Conservation (phyloP, 2,113 vertebrate species). For the Haemorhous mexicanus region DNA sequence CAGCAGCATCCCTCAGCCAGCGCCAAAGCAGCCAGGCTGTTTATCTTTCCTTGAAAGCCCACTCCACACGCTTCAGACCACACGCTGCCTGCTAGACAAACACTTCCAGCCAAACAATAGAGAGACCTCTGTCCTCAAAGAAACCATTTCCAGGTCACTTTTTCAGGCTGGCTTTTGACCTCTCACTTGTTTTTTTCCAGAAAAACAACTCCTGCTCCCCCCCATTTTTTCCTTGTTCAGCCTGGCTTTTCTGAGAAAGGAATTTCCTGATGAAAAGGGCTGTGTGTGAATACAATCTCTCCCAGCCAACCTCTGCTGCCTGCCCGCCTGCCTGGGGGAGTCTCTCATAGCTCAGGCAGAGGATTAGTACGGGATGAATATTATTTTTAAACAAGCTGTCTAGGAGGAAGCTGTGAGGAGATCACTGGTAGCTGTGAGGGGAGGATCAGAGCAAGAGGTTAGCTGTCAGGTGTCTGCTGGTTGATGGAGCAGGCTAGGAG, state of each 20-base stretch:
- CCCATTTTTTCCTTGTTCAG: conserved; percentile 22
- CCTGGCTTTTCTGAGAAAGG: conserved; percentile 68
- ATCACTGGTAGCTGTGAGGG: conserved; percentile 20
- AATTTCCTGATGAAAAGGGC: conserved; percentile 71
- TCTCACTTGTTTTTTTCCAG: conserved; percentile 68
- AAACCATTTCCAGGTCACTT: conserved; percentile 67
- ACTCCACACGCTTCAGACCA: conserved; percentile 47
- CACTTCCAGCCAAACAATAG: conserved; percentile 62
- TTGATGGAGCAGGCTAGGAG: not conserved
- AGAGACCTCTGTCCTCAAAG: conserved; percentile 65
- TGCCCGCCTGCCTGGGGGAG: conserved; percentile 37
- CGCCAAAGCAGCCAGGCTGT: not conserved
- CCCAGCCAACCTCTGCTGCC: conserved; percentile 42
- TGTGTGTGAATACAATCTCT: conserved; percentile 47
- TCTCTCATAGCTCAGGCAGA: conserved; percentile 33
- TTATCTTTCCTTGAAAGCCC: conserved; percentile 75
- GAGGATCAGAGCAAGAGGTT: conserved; percentile 34
- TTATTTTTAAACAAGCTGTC: conserved; percentile 64
- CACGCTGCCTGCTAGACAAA: conserved; percentile 46
- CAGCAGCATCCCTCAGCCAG: conserved; percentile 43
- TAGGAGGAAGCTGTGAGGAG: conserved; percentile 63
- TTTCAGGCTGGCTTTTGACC: conserved; percentile 63
- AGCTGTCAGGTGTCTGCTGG: conserved; percentile 49
- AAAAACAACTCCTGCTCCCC: conserved; percentile 70
- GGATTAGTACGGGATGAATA: not conserved